Percentiles rank a stretch among this genome's conserved stretches.
These are phyloP conservation scores for Xenus cinereus DNA, from an alignment of 2,113 vertebrate species.

Conservation along the genomic window DNA sequence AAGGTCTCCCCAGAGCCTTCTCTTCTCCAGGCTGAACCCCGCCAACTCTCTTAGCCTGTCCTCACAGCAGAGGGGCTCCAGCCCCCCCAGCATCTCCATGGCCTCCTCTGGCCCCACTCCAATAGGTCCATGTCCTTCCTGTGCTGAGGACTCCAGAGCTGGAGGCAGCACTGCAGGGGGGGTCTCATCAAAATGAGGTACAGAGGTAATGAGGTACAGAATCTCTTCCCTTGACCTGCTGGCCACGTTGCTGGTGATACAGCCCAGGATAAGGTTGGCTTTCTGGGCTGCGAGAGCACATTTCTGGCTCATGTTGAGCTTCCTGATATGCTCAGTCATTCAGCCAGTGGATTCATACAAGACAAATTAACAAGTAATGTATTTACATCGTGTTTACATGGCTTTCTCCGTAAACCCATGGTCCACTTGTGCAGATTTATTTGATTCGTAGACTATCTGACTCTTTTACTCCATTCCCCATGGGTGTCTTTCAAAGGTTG, in stretches of 20 bases:
- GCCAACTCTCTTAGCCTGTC: neutral
- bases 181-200: neutral
- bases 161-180: neutral
- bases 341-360: neutral
- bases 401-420: neutral
- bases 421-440: neutral
- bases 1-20: neutral
- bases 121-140: neutral
- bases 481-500: fast-evolving
- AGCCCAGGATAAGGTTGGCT: neutral
- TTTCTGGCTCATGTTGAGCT: neutral
- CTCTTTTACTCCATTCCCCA: neutral
- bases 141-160: neutral
- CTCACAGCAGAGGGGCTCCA: neutral
- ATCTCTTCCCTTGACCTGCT: neutral
- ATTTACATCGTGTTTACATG: neutral
- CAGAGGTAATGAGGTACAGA: neutral
- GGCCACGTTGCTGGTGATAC: neutral
- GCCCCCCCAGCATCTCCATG: neutral
- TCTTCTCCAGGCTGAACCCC: neutral
- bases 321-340: neutral
- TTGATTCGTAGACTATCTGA: neutral
- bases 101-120: neutral
- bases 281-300: neutral
- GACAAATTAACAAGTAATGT: neutral